Conservation (phyloP, 1,140 invertebrate genomes). For the Solen grandis region DNA sequence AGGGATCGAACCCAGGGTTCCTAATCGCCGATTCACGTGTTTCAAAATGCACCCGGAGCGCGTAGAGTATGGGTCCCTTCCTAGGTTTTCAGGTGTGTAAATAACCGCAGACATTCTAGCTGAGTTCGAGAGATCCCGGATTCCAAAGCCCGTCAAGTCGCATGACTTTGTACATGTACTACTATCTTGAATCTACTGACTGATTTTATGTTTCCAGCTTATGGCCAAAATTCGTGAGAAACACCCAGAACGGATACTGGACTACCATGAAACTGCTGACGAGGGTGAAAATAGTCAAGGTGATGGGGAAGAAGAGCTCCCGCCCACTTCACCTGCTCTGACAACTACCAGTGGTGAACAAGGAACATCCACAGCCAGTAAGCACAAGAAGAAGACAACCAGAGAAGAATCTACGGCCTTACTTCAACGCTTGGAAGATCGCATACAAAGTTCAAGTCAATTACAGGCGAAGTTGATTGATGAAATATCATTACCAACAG, state of each 20-base stretch:
- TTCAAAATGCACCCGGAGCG: too few species aligned
- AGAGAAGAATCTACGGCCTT: conserved; percentile 34
- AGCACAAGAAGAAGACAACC: conserved; percentile 32
- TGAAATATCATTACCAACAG: conserved; percentile 37
- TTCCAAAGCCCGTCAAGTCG: too few species aligned
- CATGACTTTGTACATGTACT: too few species aligned
- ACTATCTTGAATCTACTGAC: too few species aligned
- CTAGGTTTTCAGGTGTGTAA: too few species aligned
- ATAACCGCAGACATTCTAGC: too few species aligned
- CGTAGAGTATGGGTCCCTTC: too few species aligned
- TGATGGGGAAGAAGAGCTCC: neutral
- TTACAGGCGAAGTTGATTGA: conserved; percentile 41
- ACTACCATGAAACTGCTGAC: neutral
- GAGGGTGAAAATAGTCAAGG: neutral
- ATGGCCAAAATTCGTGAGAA: conserved; percentile 2
- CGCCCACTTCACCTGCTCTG: conserved; percentile 15
- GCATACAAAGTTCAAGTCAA: conserved; percentile 46
- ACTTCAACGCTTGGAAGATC: conserved; percentile 48
- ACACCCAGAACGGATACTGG: conserved; percentile 1
- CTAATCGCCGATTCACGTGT: too few species aligned
- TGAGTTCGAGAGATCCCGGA: too few species aligned
- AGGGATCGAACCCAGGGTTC: too few species aligned
- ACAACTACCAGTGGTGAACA: conserved; percentile 21
- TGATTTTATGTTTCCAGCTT: too few species aligned
- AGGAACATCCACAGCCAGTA: conserved; percentile 10